phyloP scores from a whole-genome alignment of 2,797 vertebrate genomes.

The Mallotus villosus region DNA sequence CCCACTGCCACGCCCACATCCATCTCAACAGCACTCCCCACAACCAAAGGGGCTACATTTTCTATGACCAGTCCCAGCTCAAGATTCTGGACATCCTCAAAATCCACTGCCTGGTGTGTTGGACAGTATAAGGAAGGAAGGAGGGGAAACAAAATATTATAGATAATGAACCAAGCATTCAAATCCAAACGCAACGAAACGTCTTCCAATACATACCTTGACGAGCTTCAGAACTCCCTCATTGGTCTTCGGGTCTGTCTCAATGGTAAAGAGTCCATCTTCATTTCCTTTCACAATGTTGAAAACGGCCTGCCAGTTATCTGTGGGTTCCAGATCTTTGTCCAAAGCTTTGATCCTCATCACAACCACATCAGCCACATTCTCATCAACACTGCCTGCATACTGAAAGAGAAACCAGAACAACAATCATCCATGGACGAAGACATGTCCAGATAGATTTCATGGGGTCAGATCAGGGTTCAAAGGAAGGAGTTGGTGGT shows the following conservation, averaged over 20 bases:
- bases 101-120: constrained; percentile 79
- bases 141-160: not conserved
- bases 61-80: constrained; percentile 80
- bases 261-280: constrained; percentile 78
- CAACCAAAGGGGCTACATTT: constrained; percentile 86
- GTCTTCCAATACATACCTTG: constrained; percentile 77
- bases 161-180: no score
- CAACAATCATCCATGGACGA: not conserved
- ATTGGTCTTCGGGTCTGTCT: constrained; percentile 84
- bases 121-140: not conserved
- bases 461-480: not conserved
- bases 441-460: not conserved
- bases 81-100: constrained; percentile 80
- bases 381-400: constrained; percentile 81
- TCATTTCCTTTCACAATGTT: constrained; percentile 84
- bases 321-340: constrained; percentile 76
- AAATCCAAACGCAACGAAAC: not conserved
- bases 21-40: constrained; percentile 52
- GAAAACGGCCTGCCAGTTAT: constrained; percentile 89
- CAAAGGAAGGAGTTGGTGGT: not conserved
- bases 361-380: constrained; percentile 79
- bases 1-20: constrained; percentile 59
- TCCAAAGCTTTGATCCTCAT: constrained; percentile 86
- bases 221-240: constrained; percentile 88
- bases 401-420: constrained; percentile 72